These are phyloP conservation scores for Danio albolineatus DNA, from an alignment of 2,797 vertebrate species.

Conservation along the genomic window DNA sequence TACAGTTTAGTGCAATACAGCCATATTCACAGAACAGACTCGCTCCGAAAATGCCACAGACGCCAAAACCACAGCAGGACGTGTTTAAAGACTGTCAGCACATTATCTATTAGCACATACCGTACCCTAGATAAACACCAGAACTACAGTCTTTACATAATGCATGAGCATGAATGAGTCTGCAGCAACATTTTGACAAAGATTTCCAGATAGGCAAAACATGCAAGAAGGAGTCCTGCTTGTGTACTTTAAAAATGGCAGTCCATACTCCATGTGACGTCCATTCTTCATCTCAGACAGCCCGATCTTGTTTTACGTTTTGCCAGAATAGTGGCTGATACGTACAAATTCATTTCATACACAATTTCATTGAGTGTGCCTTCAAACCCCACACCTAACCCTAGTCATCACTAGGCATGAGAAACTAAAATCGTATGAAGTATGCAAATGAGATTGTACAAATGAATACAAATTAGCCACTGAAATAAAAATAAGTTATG, in stretches of 20 bases:
- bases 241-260: not conserved
- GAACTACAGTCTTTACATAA: not conserved
- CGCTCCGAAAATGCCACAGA: conserved; percentile 1
- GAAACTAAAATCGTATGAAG: too few relatives aligned
- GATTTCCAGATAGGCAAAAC: not conserved
- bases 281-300: not conserved
- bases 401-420: too few relatives aligned
- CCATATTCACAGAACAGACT: conserved; percentile 19
- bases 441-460: too few relatives aligned
- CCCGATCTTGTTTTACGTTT: too few relatives aligned
- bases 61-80: conserved; percentile 3
- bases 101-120: conserved; percentile 16
- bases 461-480: too few relatives aligned
- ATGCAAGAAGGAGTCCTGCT: not conserved
- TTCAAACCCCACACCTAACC: too few relatives aligned
- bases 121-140: not conserved
- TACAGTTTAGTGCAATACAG: conserved; percentile 49
- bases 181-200: not conserved
- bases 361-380: too few relatives aligned
- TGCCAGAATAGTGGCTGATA: too few relatives aligned
- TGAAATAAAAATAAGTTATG: too few relatives aligned
- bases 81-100: conserved; percentile 1
- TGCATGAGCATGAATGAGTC: not conserved
- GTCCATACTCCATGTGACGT: not conserved
- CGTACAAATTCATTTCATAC: too few relatives aligned